Percentiles rank a stretch among this genome's conserved stretches.
Evolutionary conservation across 2,113 vertebrate species (phyloP).

Genomic region (Anolis carolinensis): DNA sequence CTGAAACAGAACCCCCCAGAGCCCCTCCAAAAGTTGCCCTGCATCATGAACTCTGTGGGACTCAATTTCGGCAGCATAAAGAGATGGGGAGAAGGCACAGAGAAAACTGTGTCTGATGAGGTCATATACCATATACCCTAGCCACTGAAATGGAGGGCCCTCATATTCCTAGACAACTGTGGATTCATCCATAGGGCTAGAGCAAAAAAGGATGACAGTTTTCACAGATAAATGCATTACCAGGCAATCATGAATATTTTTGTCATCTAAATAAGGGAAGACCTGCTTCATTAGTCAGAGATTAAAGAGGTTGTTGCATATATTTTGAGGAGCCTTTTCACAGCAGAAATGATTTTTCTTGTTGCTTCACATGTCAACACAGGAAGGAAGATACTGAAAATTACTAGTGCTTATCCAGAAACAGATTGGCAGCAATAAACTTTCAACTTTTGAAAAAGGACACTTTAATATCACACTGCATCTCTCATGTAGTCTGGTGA

Average conservation of each 20-base stretch:
- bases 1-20: too few relatives aligned
- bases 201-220: not conserved
- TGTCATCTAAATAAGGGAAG: not conserved
- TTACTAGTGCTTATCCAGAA: not conserved
- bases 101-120: too few relatives aligned
- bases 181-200: not conserved
- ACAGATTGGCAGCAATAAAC: not conserved
- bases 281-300: not conserved
- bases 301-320: not conserved
- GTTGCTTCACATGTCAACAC: not conserved
- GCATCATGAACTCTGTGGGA: too few relatives aligned
- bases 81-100: too few relatives aligned
- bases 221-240: not conserved
- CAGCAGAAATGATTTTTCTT: slow-evolving; percentile 2
- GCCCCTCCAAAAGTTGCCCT: too few relatives aligned
- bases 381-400: not conserved
- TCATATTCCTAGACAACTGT: not conserved
- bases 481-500: not conserved
- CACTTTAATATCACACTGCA: not conserved
- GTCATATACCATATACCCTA: not conserved
- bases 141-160: not conserved
- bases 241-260: not conserved
- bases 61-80: too few relatives aligned
- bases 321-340: not conserved
- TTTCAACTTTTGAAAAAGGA: not conserved